These are phyloP conservation scores for Gasterosteus aculeatus DNA, from an alignment of 2,113 vertebrate species.

Conservation along the genomic window DNA sequence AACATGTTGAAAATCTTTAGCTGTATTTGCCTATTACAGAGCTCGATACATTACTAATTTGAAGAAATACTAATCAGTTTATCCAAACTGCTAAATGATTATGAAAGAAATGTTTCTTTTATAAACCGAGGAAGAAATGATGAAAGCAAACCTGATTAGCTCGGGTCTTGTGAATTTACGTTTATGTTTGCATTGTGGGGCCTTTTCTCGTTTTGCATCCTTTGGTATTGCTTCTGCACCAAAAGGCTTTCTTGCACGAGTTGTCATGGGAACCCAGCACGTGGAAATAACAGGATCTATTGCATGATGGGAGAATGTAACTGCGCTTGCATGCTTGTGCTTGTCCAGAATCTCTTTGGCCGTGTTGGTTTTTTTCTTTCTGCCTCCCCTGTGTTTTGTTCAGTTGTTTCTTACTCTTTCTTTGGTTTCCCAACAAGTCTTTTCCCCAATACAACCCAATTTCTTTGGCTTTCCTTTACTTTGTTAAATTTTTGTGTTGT, in stretches of 20 bases:
- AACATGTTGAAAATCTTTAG: constrained; percentile 76
- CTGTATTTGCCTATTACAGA: constrained; percentile 74
- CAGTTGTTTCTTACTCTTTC: constrained; percentile 70
- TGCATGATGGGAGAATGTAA: constrained; percentile 99
- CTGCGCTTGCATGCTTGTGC: constrained; percentile 94
- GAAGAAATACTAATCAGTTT: constrained; percentile 71
- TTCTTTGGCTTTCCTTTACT: constrained; percentile 73
- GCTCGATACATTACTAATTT: constrained; percentile 77
- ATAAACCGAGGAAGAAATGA: constrained; percentile 79
- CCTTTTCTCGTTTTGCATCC: constrained; percentile 95
- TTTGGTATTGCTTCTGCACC: constrained; percentile 95
- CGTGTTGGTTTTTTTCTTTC: constrained; percentile 64
- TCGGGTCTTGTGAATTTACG: constrained; percentile 85
- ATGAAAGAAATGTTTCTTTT: constrained; percentile 67
- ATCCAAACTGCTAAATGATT: constrained; percentile 80
- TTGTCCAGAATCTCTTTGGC: constrained; percentile 75
- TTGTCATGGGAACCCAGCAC: constrained; percentile 94
- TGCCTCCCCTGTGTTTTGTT: constrained; percentile 76
- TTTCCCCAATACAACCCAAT: constrained; percentile 70
- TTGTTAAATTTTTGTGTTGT: constrained; percentile 67
- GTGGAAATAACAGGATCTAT: constrained; percentile 86
- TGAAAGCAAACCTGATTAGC: constrained; percentile 84
- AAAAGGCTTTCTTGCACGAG: constrained; percentile 89
- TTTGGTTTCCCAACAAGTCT: constrained; percentile 55
- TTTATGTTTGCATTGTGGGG: constrained; percentile 96